Evolutionary conservation across 2,888 invertebrate species (phyloP), one percentile per base, ranked within the genome.

Genomic region (Crematogaster levior): DNA sequence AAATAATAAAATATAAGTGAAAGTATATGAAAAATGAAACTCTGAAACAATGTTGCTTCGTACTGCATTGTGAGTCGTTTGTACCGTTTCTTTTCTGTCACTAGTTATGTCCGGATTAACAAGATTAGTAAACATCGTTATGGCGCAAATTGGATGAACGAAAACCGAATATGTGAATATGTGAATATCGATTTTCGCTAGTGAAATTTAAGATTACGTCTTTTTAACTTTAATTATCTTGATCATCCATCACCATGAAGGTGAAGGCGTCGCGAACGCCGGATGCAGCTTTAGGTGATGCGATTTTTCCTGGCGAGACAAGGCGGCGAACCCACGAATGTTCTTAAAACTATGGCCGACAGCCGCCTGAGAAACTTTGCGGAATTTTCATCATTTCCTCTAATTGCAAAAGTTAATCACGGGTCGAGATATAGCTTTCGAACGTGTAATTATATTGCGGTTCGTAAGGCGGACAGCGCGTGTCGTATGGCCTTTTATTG

Each of bases 261-360:
- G 6, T 7, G 9, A 34, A 46, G n/a, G 10, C 40, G 10, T 18
- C 7, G 18, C 34, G 24, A 46, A 43, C 43, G 7, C 1, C 72
- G 61, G 37, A n/a, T 21, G 18, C 60, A 30, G 46, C 56, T 82
- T 83, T 75, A n/a, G n/a, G n/a, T n/a, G 87, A 87, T 73, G 30
- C 81, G 43, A 86, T 84, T 84, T 82, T 82, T 84, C 79, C 9
- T 34, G n/a, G n/a, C 53, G 81, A 87, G 43, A 75, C 75, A 81
- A 84, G 81, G 48, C 58, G 60, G 30, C 24, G n/a, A 15, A 24
- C 21, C 51, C 15, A 40, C 34, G n/a, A 30, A 43, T 74, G 53
- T 81, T 75, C 81, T 74, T 81, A 63, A 74, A 75, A 56, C 63
- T 63, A 65, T 63, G 63, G 48, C 18, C 34, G 43, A 58, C 37